Conservation (phyloP, 2,797 vertebrate species). For the Amphiprion clarkii region DNA sequence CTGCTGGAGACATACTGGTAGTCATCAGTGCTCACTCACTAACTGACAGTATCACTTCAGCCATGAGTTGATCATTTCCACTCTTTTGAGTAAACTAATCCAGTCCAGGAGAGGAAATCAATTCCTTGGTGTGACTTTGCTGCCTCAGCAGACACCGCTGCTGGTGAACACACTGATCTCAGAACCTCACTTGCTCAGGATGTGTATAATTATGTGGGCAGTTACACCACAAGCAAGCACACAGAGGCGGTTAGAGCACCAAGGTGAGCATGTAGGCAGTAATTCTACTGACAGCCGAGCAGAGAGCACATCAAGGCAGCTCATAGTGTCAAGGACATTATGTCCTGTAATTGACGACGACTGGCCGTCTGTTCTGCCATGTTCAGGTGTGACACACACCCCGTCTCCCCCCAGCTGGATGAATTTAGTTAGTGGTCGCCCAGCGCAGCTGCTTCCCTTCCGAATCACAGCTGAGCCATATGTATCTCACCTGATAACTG, state of each 20-base stretch:
- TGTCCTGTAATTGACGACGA: conserved; percentile 60
- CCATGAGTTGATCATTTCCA: conserved; percentile 6
- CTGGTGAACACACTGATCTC: conserved; percentile 22
- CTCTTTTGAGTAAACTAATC: conserved; percentile 19
- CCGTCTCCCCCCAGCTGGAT: conserved; percentile 10
- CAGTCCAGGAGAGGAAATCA: conserved; percentile 13
- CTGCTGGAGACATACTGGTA: conserved; percentile 9
- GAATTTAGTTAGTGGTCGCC: conserved; percentile 34
- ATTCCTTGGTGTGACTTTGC: neutral
- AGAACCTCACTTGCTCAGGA: conserved; percentile 1
- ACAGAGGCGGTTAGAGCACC: conserved; percentile 6
- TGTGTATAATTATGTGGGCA: conserved; percentile 10
- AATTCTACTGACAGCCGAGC: neutral
- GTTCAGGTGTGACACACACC: conserved; percentile 46
- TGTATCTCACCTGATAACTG: conserved; percentile 48
- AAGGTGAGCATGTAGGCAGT: conserved; percentile 46
- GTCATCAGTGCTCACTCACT: conserved; percentile 5
- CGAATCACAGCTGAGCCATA: conserved; percentile 49
- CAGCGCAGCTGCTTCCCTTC: conserved; percentile 48
- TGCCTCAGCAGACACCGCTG: neutral
- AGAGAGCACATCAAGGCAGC: conserved; percentile 29
- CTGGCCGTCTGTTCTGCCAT: conserved; percentile 39
- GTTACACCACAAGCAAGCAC: neutral
- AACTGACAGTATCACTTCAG: conserved; percentile 5
- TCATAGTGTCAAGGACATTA: conserved; percentile 54